phyloP scores from a whole-genome alignment of 2,797 vertebrate species.

The Galagoides demidoff region DNA sequence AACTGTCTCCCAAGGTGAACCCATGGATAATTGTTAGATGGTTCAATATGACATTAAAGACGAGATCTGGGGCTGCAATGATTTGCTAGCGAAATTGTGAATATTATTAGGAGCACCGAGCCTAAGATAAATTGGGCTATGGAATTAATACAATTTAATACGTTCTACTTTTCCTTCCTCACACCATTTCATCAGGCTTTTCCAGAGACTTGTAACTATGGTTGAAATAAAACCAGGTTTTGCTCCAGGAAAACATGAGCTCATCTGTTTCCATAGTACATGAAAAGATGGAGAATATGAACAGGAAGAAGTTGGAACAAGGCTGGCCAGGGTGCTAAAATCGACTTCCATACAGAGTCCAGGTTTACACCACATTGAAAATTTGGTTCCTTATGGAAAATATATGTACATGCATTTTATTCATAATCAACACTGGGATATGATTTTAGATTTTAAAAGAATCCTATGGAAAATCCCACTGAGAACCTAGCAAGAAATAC shows the following conservation, averaged over 20 bases:
- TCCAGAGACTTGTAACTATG: neutral
- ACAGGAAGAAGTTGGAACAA: neutral
- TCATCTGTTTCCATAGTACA: neutral
- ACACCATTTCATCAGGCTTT: neutral
- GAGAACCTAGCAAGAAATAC: neutral
- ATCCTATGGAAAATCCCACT: neutral
- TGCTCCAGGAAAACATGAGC: neutral
- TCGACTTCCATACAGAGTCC: neutral
- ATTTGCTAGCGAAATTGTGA: neutral
- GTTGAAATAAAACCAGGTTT: conserved; percentile 36
- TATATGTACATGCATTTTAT: neutral
- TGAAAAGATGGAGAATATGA: neutral
- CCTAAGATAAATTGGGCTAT: neutral
- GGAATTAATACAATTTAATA: neutral
- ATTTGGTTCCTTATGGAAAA: neutral
- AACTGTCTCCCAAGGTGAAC: neutral
- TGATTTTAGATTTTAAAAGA: neutral
- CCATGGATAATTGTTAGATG: neutral
- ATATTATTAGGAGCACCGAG: neutral
- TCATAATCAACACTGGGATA: neutral
- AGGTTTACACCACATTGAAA: neutral
- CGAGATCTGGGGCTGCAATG: neutral
- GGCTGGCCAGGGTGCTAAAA: neutral
- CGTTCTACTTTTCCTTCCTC: neutral
- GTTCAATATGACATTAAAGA: neutral